Evolutionary conservation across 1,140 invertebrate species (phyloP), one percentile per base, ranked within the genome.

Genomic region (Harlomillsia oculata): DNA sequence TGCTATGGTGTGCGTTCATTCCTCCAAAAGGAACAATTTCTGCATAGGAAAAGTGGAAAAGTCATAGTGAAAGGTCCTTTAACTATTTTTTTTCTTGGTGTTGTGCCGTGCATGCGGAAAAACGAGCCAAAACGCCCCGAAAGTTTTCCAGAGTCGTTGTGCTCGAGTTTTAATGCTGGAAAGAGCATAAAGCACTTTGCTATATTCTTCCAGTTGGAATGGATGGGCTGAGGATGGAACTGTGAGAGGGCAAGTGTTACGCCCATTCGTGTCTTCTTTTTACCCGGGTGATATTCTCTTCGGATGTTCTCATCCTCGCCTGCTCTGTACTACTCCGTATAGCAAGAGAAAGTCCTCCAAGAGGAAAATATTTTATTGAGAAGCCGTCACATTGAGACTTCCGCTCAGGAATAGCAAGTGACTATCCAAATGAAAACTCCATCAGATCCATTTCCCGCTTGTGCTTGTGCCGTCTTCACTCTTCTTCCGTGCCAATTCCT

Each of bases 301-400:
- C 9, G 9, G 32, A n/a, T 34, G 32, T 9, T 9, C 9, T 34
- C 9, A 34, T 9, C n/a, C n/a, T n/a, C n/a, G n/a, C n/a, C 43
- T 45, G 21, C 43, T 16, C 25, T 45, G 25, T 45, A 29, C 43
- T 28, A 28, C 43, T 45, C 30, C 43, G 29, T 32, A 29, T 29
- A 36, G 18, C n/a, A 3, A 36, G 46, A 37, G 46, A 34, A 29
- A 50, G 30, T 28, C 46, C 46, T 50, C 30, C 29, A 50, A 50
- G 29, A 50, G 46, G 28, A 50, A 50, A 50, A 50, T 50, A 50
- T 50, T 50, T 50, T 50, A 50, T 50, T 50, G 46, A 37, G 46
- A 50, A 50, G 36, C 29, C 46, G 46, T 50, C 46, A 50, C 46
- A 50, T 50, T 50, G 46, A 50, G 36, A 50, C 46, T 50, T 50